Base-by-base conservation (phyloP, 35 echinoderm and acorn worm genomes). In the Ophioderma brevispina region DNA sequence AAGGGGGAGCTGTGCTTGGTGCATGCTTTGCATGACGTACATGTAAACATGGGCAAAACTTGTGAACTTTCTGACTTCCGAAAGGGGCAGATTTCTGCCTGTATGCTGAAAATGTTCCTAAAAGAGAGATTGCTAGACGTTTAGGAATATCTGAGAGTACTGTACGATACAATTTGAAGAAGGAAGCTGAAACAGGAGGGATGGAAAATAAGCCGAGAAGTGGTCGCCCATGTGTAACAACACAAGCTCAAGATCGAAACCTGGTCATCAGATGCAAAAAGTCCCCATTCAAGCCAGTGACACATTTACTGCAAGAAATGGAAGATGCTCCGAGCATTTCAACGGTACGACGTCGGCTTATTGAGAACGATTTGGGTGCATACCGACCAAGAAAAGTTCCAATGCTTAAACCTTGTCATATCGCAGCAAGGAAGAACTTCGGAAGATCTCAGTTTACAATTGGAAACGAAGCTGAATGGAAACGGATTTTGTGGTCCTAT, bases 11-110 rank as follows among this genome's bases (percentile, higher is more conserved):
- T n/a, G n/a, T n/a, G 41, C 41, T 46, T 46, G 41, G 5, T 8
- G 41, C 17, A 17, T 8, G 4, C 17, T 46, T 46, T 17, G 4
- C 17, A 4, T 46, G 4, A 17, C 17, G 41, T 46, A 46, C 41
- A 46, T 17, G 41, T 46, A 17, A 70, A 25, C 5, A 70, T 70
- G 59, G 6, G 10, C 2, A 70, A 70, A 70, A 18, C 59, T 15
- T 2, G 59, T 30, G 59, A 70, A 25, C 59, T 70, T 18, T 25
- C 59, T 25, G 59, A 70, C 28, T 70, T 70, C 59, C 15, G n/a
- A 30, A 70, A 70, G n/a, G 59, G 59, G 59, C 59, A 70, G n/a
- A 70, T 70, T 70, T 70, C 28, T 70, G 59, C 59, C 59, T 70
- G 2, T 70, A 2, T 70, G 59, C 10, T 8, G 17, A 70, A 70